Evolutionary conservation across 2,113 vertebrate species (phyloP).

Genomic region (Pachyramphus minor): DNA sequence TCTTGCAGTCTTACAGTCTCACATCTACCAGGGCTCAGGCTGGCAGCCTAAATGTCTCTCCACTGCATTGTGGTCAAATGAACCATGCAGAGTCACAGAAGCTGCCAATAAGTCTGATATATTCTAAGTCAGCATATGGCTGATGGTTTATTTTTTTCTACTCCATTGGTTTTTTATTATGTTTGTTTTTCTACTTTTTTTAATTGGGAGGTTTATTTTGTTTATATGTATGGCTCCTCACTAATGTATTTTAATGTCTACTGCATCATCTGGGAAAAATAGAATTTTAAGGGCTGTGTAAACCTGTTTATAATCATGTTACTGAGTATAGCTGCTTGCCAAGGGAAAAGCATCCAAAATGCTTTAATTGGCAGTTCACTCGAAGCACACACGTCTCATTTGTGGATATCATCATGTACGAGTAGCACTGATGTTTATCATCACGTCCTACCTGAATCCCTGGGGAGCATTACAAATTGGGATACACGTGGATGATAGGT

Average conservation of each 20-base stretch:
- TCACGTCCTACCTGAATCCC: background rate
- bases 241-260: slow-evolving; percentile 47
- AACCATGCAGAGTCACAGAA: background rate
- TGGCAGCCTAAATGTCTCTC: background rate
- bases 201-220: slow-evolving; percentile 29
- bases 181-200: slow-evolving; percentile 42
- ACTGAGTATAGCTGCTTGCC: background rate
- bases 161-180: background rate
- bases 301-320: slow-evolving; percentile 60
- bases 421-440: background rate
- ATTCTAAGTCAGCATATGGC: background rate
- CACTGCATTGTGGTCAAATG: background rate
- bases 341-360: background rate
- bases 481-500: fast-evolving
- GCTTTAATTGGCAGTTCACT: background rate
- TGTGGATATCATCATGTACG: background rate
- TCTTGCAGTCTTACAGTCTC: background rate
- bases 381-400: background rate
- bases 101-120: background rate
- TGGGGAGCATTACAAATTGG: background rate
- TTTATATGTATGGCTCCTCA: background rate
- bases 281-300: slow-evolving; percentile 29
- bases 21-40: background rate
- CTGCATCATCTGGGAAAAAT: slow-evolving; percentile 45
- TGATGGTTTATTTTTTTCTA: background rate